Conservation (phyloP, 2,113 vertebrate species). For the Bos javanicus region DNA sequence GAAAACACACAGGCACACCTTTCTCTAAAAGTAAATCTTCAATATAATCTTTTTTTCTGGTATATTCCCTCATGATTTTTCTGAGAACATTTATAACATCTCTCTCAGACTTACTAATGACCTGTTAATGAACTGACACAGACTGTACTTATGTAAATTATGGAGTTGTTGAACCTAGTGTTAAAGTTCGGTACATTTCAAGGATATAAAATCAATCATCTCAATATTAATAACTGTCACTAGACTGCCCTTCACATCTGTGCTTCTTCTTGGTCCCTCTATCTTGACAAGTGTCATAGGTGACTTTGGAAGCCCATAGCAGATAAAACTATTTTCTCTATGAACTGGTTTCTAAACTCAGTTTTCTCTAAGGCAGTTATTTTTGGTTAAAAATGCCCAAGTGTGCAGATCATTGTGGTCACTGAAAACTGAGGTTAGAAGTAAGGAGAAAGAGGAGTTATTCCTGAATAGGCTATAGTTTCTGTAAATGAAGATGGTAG, state of each 20-base stretch:
- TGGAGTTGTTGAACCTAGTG: conserved; percentile 40
- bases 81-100: conserved; percentile 12
- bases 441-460: background rate
- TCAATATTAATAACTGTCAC: conserved; percentile 54
- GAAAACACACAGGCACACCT: background rate
- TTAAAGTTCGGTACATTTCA: conserved; percentile 51
- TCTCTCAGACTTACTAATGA: conserved; percentile 43
- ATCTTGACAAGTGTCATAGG: background rate
- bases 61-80: background rate
- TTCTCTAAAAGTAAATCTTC: background rate
- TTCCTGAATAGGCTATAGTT: rapidly evolving
- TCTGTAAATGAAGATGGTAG: background rate
- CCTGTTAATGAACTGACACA: conserved; percentile 56
- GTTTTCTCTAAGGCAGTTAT: background rate
- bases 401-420: background rate
- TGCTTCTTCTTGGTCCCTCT: conserved; percentile 33
- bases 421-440: background rate
- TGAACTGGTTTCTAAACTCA: background rate
- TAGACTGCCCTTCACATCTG: conserved; percentile 34
- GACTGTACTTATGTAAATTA: conserved; percentile 61
- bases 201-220: conserved; percentile 62
- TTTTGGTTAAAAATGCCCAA: background rate
- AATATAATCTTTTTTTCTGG: background rate
- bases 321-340: background rate
- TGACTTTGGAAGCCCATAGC: conserved; percentile 35